phyloP scores from a whole-genome alignment of 2,888 invertebrate genomes.

The Creontiades dilutus region DNA sequence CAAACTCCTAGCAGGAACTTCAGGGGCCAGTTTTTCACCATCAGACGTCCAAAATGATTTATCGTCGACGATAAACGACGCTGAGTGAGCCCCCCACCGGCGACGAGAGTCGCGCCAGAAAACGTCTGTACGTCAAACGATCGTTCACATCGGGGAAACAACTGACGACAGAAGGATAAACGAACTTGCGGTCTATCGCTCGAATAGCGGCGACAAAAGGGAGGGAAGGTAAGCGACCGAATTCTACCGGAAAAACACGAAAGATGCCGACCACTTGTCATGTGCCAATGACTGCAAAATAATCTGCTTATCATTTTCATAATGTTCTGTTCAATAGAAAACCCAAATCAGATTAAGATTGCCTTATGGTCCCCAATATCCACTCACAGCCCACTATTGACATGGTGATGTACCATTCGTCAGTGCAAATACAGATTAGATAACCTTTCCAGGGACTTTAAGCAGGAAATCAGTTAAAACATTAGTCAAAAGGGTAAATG shows the following conservation, averaged over 20 bases:
- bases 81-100: background rate
- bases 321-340: too few relatives aligned
- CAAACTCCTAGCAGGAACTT: slow-evolving; percentile 57
- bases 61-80: slow-evolving; percentile 46
- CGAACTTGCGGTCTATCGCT: background rate
- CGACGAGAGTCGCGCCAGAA: background rate
- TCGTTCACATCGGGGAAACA: background rate
- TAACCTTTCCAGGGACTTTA: too few relatives aligned
- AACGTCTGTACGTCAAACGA: background rate
- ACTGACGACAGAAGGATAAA: background rate
- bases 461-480: too few relatives aligned
- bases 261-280: background rate
- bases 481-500: too few relatives aligned
- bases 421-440: too few relatives aligned
- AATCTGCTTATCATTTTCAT: too few relatives aligned
- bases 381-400: too few relatives aligned
- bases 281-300: too few relatives aligned
- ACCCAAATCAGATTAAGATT: too few relatives aligned
- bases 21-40: background rate
- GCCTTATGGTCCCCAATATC: too few relatives aligned
- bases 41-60: slow-evolving; percentile 8
- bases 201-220: background rate
- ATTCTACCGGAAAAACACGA: background rate
- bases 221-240: background rate
- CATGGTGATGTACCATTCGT: too few relatives aligned